These are phyloP conservation scores for Acheta domesticus DNA, from an alignment of 2,888 invertebrate species.

Conservation along the genomic window DNA sequence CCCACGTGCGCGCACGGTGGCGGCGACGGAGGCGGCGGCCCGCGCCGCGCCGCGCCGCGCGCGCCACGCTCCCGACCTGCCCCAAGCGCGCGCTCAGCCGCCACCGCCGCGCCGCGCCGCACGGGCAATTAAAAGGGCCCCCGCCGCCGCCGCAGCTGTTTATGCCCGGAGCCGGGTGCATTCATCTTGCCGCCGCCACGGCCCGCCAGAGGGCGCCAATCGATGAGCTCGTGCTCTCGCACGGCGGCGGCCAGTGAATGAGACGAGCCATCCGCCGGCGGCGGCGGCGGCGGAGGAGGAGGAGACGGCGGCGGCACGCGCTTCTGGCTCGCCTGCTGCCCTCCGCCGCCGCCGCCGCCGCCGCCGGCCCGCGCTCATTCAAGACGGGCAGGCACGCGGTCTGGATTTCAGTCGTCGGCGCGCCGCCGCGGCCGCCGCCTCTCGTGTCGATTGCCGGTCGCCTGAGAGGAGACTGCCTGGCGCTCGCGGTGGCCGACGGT, in stretches of 20 bases:
- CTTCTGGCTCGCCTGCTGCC: neutral
- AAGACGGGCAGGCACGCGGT: conserved; percentile 7
- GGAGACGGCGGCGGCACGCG: neutral
- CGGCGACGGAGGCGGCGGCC: too few species aligned
- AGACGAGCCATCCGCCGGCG: neutral
- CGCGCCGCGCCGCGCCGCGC: too few species aligned
- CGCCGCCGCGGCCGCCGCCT: neutral
- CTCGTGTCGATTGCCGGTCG: neutral
- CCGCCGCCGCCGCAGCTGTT: neutral
- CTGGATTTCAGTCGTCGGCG: neutral
- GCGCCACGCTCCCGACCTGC: neutral
- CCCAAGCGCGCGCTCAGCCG: neutral
- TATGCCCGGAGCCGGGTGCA: conserved; percentile 7
- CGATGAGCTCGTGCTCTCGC: neutral
- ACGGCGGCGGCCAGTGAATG: neutral
- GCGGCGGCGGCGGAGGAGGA: neutral
- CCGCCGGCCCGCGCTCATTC: neutral
- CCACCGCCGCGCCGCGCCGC: neutral
- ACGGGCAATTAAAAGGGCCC: neutral
- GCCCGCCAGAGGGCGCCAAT: neutral
- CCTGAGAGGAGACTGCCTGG: too few species aligned
- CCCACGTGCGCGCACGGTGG: too few species aligned
- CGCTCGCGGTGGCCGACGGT: too few species aligned
- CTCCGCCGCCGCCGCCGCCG: neutral
- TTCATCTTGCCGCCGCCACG: neutral